Base-by-base conservation (phyloP, 1,140 invertebrate species). In the Neuroterus valhalla region DNA sequence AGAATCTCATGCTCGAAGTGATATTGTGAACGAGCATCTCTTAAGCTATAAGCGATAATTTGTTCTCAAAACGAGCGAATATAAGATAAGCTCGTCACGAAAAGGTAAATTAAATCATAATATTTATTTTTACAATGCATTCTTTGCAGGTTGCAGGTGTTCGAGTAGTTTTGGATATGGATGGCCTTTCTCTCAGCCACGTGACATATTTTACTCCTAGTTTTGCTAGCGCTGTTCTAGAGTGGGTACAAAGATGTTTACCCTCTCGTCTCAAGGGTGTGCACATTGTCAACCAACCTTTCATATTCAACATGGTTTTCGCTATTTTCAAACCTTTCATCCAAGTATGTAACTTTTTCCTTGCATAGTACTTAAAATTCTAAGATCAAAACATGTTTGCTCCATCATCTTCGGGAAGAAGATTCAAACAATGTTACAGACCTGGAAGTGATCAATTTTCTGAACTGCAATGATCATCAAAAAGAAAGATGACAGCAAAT, bases 291-390 rank as follows among this genome's bases (percentile, higher is more conserved):
- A 96, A 96, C 88, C 95, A 96, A 84, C 94, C 95, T 1, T 93
- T 92, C 79, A 90, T 96, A 26, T 94, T 96, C 81, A 95, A 95
- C 82, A 93, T 95, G 83, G 90, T 95, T 2, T 96, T 93, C 80
- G 92, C 93, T 46, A 90, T 96, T 45, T 94, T 96, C 82, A 96
- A 96, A 85, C 94, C 93, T 19, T 96, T 96, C 84, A 90, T 97
- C 21, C 70, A 87, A 72, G 88, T 89, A 81, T 19, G 72, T 72
- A 68, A 46, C 68, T 76, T 76, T 46, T 21, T 66, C 42, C 12
- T 55, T 43, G n/a, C 19, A 71, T 46, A 43, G 52, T 46, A 72
- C 42, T 38, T 38, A 6, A 38, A 38, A 1, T 2, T 4, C 8
- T 3, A 0, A 2, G 3, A 38, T 38, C 0, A 38, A 38, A 38